These are phyloP conservation scores for Raja brachyura DNA, from an alignment of 2,113 vertebrate genomes.

Conservation along the genomic window DNA sequence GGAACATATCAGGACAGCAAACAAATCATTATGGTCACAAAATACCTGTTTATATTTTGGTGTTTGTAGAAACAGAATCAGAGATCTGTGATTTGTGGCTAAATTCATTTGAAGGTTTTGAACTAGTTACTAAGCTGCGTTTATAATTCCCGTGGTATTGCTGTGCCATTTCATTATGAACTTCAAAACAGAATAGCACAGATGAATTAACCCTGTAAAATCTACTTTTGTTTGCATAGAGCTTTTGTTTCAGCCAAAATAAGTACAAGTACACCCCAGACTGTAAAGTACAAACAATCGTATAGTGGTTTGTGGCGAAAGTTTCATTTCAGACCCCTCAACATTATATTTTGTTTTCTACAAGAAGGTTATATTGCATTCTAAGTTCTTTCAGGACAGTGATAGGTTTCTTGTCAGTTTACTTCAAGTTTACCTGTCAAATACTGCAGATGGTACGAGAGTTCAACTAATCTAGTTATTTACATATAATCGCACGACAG, in stretches of 20 bases:
- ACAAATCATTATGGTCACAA: neutral
- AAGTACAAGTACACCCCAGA: neutral
- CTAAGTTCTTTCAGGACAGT: constrained; percentile 20
- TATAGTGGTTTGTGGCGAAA: neutral
- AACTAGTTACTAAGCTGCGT: neutral
- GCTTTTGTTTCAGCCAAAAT: neutral
- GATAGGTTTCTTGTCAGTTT: constrained; percentile 34
- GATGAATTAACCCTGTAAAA: neutral
- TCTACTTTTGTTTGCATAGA: neutral
- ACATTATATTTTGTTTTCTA: constrained; percentile 10
- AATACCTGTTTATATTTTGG: neutral
- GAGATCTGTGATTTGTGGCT: neutral
- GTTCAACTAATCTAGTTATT: neutral
- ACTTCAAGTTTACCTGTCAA: constrained; percentile 22
- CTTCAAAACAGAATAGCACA: neutral
- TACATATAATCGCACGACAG: constrained; percentile 15
- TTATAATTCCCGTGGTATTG: neutral
- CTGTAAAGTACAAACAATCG: neutral
- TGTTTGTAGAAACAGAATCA: neutral
- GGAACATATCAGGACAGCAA: neutral
- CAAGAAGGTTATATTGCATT: constrained; percentile 16
- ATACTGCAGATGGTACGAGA: neutral
- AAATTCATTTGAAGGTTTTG: neutral
- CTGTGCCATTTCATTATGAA: neutral
- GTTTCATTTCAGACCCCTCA: constrained; percentile 28